Evolutionary conservation across 2,113 vertebrate genomes (phyloP), one percentile per base, ranked within the genome.

Genomic region (Jacana jacana): DNA sequence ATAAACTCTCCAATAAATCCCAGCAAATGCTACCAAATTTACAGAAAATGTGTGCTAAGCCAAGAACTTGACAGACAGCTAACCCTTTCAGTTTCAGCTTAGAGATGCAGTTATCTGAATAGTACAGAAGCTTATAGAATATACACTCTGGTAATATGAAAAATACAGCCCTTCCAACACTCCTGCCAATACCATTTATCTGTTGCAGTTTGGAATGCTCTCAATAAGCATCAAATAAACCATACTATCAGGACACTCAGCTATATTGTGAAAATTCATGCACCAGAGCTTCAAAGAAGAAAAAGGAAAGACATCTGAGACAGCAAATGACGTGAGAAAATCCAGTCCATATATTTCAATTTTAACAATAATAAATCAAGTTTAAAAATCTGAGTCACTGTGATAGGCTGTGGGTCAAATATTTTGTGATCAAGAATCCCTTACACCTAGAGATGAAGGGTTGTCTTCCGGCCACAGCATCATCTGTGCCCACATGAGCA

Each of bases 1-100:
- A 96, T 89, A 95, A 93, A 81, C 61, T 96, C 76, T 96, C 88
- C 61, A 76, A 39, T 92, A 96, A 97, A 92, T 90, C 75, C 72
- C 93, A 94, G 89, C 19, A 95, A 86, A 95, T 85, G 71, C 66
- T 71, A 80, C 68, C 19, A 85, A 88, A 93, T 90, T 81, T 82
- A 86, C 37, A 86, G 95, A 89, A 97, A 96, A 86, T 3, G 37
- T 63, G 81, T 91, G 48, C 82, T 94, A 93, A 93, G 93, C 77
- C 87, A 91, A 70, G 44, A 55, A 71, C 58, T 51, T 92, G 89
- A 96, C 72, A 91, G 79, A 63, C 88, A 96, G 48, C 37, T 89
- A 81, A 49, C 91, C 73, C 77, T 89, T 95, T 91, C 48, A 81
- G 63, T 79, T 55, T 89, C 66, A 89, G 51, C 90, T 91, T 83